A percentile compares a stretch with the other conserved stretches of the same genome.
Evolutionary conservation across 2,113 vertebrate genomes (phyloP).

Genomic region (Marmota flaviventris): DNA sequence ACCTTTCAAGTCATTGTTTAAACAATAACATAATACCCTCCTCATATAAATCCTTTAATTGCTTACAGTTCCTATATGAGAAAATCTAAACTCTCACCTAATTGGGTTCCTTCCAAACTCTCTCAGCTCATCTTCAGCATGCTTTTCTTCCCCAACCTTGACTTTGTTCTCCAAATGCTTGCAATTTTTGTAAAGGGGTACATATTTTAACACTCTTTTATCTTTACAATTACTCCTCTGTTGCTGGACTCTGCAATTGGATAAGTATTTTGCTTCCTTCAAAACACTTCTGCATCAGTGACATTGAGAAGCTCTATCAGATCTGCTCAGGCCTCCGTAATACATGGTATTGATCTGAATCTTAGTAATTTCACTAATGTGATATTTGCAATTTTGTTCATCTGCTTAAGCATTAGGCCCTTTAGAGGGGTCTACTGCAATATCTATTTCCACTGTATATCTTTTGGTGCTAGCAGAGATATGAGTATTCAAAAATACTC

Average conservation of each 20-base stretch:
- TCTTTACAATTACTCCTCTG: background rate
- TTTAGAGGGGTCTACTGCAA: background rate
- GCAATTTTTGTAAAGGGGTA: background rate
- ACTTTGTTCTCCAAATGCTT: background rate
- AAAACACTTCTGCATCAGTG: background rate
- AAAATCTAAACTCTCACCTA: background rate
- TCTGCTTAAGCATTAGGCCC: background rate
- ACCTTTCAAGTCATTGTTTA: background rate
- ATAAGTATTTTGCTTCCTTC: background rate
- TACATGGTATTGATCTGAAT: background rate
- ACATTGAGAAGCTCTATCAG: background rate
- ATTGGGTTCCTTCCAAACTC: background rate
- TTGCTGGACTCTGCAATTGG: background rate
- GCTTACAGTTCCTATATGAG: background rate
- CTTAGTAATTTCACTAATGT: background rate
- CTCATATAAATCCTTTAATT: background rate
- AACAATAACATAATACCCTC: background rate
- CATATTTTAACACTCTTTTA: background rate
- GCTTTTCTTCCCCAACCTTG: background rate
- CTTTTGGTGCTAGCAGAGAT: background rate
- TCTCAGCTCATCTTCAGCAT: background rate
- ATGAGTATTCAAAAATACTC: background rate
- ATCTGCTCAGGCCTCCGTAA: background rate
- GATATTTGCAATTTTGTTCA: background rate
- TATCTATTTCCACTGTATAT: background rate